Conservation (phyloP, 2,888 invertebrate species). For the Girardia tigrina region DNA sequence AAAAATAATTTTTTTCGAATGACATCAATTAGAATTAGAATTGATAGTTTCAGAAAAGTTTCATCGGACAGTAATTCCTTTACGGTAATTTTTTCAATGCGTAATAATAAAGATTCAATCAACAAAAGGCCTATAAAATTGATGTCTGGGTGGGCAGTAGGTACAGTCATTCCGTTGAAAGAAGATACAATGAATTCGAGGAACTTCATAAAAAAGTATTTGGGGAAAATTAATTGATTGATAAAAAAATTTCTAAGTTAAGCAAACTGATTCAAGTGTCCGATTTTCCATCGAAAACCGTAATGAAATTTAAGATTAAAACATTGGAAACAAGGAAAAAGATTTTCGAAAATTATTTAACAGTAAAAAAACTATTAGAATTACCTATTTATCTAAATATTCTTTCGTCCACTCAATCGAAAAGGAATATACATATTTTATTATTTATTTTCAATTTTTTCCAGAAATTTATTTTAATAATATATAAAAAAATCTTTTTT, state of each 20-base stretch:
- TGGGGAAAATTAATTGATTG: not conserved
- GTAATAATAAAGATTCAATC: too few relatives aligned
- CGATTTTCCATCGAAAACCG: not conserved
- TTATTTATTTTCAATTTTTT: not conserved
- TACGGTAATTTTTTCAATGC: not conserved
- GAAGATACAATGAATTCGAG: constrained; percentile 3
- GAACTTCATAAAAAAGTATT: constrained; percentile 6
- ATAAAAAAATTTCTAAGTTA: not conserved
- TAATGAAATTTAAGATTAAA: not conserved
- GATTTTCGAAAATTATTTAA: constrained; percentile 1
- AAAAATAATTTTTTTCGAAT: too few relatives aligned
- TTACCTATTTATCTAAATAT: too few relatives aligned
- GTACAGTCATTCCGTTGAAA: not conserved
- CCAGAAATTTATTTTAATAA: not conserved
- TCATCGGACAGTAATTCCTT: not conserved
- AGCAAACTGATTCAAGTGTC: not conserved
- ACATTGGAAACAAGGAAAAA: not conserved
- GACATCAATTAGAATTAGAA: not conserved
- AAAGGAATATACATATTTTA: not conserved
- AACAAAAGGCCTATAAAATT: constrained; percentile 5
- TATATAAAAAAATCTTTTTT: not conserved
- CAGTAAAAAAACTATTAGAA: too few relatives aligned
- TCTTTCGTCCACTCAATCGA: too few relatives aligned
- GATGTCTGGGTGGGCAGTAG: constrained; percentile 11
- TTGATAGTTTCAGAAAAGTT: constrained; percentile 14